Percentiles rank a stretch among this genome's conserved stretches.
Conservation (phyloP, 2,888 invertebrate genomes). For the Hirtodrosophila duncani region DNA sequence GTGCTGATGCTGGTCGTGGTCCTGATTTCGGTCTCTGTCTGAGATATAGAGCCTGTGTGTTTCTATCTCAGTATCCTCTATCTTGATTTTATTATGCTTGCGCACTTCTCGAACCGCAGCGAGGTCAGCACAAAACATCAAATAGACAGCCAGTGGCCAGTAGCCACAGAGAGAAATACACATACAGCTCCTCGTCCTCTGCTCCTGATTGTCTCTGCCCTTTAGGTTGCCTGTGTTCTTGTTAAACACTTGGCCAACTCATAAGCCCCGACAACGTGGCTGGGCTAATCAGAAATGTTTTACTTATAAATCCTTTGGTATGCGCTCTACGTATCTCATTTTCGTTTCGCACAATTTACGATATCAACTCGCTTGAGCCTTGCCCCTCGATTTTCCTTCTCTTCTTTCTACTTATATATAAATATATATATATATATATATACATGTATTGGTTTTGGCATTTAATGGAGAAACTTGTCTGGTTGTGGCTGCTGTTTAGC, state of each 20-base stretch:
- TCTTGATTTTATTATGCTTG: slow-evolving; percentile 72
- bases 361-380: slow-evolving; percentile 58
- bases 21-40: slow-evolving; percentile 13
- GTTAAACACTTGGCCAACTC: slow-evolving; percentile 28
- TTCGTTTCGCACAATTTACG: slow-evolving; percentile 71
- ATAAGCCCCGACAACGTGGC: slow-evolving; percentile 30
- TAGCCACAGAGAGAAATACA: slow-evolving; percentile 13
- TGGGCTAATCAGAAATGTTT: slow-evolving; percentile 68
- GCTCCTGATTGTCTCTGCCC: background rate
- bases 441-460: slow-evolving; percentile 58
- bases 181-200: background rate
- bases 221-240: background rate
- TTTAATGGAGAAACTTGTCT: slow-evolving; percentile 51
- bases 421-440: slow-evolving; percentile 46
- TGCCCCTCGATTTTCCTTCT: background rate
- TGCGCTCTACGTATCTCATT: slow-evolving; percentile 70
- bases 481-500: slow-evolving; percentile 42
- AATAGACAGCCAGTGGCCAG: slow-evolving; percentile 45
- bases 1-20: background rate
- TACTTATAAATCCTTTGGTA: slow-evolving; percentile 70
- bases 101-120: slow-evolving; percentile 65
- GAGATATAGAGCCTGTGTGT: slow-evolving; percentile 12
- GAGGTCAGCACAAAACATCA: slow-evolving; percentile 70
- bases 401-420: slow-evolving; percentile 35
- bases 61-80: slow-evolving; percentile 30